Evolutionary conservation across 1,140 invertebrate species (phyloP).

Genomic region (Bombus terrestris): DNA sequence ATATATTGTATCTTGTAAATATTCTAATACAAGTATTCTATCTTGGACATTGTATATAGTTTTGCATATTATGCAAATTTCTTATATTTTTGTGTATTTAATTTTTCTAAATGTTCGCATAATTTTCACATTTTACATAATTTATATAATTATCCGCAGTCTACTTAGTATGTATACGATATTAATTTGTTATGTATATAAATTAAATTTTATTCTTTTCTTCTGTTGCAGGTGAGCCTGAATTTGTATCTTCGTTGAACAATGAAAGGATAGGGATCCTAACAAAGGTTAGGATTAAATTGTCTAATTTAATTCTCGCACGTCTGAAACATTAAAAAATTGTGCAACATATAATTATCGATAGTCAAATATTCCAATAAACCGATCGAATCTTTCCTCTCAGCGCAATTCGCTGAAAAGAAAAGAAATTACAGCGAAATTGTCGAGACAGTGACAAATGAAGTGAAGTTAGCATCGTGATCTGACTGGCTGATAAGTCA

Average conservation of each 20-base stretch:
- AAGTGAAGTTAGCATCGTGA: constrained; percentile 59
- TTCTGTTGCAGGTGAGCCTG: constrained; percentile 63
- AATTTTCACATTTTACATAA: not conserved
- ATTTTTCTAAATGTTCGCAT: no score
- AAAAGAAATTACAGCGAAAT: constrained; percentile 54
- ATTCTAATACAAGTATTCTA: no score
- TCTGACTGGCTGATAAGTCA: constrained; percentile 21
- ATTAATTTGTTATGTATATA: not conserved
- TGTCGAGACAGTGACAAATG: constrained; percentile 58
- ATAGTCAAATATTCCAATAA: not conserved
- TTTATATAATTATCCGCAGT: not conserved
- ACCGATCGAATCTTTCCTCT: not conserved
- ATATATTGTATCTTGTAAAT: no score
- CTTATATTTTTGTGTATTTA: not conserved
- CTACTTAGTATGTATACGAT: not conserved
- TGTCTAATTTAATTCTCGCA: not conserved
- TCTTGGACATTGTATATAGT: no score
- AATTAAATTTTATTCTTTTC: not conserved
- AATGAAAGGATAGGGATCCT: no score
- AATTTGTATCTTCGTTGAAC: not conserved
- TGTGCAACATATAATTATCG: not conserved
- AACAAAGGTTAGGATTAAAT: not conserved
- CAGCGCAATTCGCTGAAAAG: constrained; percentile 7
- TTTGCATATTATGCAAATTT: no score
- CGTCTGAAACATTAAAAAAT: not conserved